Percentiles rank a stretch among this genome's conserved stretches.
phyloP scores from a whole-genome alignment of 2,888 invertebrate species.

The Dryocosmus kuriphilus region DNA sequence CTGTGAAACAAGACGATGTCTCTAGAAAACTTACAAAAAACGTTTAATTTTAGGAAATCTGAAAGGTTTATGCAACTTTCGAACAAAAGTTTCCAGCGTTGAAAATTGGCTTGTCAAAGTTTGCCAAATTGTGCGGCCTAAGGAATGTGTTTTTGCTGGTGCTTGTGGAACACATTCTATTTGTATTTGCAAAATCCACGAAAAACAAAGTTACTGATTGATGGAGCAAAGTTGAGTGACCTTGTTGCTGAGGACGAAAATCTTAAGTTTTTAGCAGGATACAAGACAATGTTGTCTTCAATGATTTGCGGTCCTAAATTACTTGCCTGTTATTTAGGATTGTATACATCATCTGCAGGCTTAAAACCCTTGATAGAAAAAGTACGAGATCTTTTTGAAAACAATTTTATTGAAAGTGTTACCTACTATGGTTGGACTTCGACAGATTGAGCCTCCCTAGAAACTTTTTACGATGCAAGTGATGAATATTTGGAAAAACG shows the following conservation, averaged over 20 bases:
- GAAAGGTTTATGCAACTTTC: too few species aligned
- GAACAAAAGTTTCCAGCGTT: too few species aligned
- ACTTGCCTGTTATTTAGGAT: neutral
- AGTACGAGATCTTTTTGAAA: slow-evolving; percentile 1
- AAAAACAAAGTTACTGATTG: slow-evolving; percentile 20
- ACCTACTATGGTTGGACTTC: slow-evolving; percentile 12
- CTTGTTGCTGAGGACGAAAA: slow-evolving; percentile 4
- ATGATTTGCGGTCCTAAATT: slow-evolving; percentile 4
- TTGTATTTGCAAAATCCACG: slow-evolving; percentile 12
- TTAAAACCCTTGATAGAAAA: slow-evolving; percentile 5
- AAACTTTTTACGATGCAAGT: neutral
- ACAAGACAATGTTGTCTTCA: slow-evolving; percentile 28
- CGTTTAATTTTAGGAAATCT: too few species aligned
- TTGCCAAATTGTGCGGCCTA: too few species aligned
- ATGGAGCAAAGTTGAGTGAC: slow-evolving; percentile 10
- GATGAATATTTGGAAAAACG: neutral
- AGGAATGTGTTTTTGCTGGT: too few species aligned
- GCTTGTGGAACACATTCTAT: too few species aligned
- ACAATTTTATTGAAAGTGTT: slow-evolving; percentile 1
- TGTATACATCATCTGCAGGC: slow-evolving; percentile 3
- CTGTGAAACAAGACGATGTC: too few species aligned
- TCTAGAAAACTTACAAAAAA: too few species aligned
- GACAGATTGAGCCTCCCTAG: slow-evolving; percentile 19
- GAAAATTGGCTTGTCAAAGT: too few species aligned
- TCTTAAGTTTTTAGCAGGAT: neutral